Evolutionary conservation across 2,113 vertebrate genomes (phyloP).

Genomic region (Sitta europaea): DNA sequence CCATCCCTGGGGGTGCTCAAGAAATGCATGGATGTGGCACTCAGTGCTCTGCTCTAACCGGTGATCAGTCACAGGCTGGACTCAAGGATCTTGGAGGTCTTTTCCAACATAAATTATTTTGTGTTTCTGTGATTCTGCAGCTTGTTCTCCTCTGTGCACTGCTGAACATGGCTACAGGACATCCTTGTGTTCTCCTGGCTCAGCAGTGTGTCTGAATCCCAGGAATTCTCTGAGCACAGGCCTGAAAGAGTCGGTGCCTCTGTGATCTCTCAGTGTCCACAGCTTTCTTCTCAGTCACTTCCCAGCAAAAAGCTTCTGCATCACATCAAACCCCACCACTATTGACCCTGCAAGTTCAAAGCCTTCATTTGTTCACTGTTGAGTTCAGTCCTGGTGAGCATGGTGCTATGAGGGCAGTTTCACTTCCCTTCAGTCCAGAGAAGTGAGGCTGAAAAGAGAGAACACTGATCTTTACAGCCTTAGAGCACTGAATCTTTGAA

Average conservation of each 20-base stretch:
- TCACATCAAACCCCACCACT: not conserved
- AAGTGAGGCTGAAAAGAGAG: not conserved
- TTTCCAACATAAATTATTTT: not conserved
- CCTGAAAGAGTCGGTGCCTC: accelerated
- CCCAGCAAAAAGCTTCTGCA: not conserved
- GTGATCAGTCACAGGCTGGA: not conserved
- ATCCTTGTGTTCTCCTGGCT: not conserved
- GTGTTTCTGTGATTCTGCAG: not conserved
- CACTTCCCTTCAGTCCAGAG: not conserved
- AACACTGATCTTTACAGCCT: not conserved
- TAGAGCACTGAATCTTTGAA: not conserved
- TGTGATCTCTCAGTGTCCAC: too few relatives aligned
- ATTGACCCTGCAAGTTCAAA: not conserved
- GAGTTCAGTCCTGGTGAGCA: not conserved
- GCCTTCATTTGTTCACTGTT: not conserved
- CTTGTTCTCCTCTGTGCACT: not conserved
- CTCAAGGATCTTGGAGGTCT: not conserved
- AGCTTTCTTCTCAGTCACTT: not conserved
- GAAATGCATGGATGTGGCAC: not conserved
- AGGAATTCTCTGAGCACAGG: not conserved
- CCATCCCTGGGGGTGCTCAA: too few relatives aligned
- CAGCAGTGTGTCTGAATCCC: not conserved
- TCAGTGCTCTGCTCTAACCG: not conserved
- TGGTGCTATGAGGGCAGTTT: not conserved
- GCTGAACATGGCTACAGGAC: not conserved